These are phyloP conservation scores for Byasa hedistus DNA, from an alignment of 2,888 invertebrate species.

Conservation along the genomic window DNA sequence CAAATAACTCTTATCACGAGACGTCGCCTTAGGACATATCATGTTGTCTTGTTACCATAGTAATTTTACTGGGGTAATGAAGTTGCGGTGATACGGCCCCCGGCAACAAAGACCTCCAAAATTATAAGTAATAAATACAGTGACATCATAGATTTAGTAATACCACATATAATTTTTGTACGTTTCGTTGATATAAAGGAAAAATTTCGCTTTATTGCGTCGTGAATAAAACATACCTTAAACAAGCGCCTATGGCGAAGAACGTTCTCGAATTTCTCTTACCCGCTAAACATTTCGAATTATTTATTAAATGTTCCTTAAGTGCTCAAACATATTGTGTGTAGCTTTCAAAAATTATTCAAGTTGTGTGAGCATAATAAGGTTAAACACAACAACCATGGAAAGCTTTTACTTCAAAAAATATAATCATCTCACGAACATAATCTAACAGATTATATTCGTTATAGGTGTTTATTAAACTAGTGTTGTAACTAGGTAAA, in stretches of 20 bases:
- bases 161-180: neutral
- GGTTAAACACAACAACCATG: neutral
- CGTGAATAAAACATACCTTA: constrained; percentile 8
- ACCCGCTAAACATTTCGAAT: constrained; percentile 21
- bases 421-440: neutral
- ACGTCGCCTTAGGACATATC: too few relatives aligned
- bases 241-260: neutral
- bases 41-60: too few relatives aligned
- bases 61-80: too few relatives aligned
- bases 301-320: constrained; percentile 11
- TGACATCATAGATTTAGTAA: too few relatives aligned
- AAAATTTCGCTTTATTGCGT: neutral
- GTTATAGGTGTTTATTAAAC: too few relatives aligned
- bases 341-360: constrained; percentile 4
- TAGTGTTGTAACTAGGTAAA: too few relatives aligned
- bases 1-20: too few relatives aligned
- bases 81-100: too few relatives aligned
- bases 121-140: too few relatives aligned
- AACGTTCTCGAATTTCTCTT: constrained; percentile 4
- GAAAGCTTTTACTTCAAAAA: neutral
- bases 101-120: too few relatives aligned
- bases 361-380: neutral
- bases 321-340: constrained; percentile 2
- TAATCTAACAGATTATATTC: too few relatives aligned
- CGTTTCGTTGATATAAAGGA: neutral